These are phyloP conservation scores for Microcebus lehilahytsara DNA, from an alignment of 2,113 vertebrate species.

Conservation along the genomic window DNA sequence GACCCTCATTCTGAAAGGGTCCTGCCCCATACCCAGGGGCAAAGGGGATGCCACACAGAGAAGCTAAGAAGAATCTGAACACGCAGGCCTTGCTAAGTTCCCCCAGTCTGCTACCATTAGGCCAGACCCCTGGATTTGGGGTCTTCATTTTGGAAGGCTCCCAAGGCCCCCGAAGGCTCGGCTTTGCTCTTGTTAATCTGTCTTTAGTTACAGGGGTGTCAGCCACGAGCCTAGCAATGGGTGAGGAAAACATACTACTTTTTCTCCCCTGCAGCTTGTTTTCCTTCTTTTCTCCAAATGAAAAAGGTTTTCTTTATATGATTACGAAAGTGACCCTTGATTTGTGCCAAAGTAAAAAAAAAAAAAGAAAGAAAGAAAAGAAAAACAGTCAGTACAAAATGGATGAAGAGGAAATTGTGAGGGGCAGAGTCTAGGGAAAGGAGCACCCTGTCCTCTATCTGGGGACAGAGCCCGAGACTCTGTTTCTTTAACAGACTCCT, in stretches of 20 bases:
- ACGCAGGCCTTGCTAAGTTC: not conserved
- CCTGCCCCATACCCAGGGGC: not conserved
- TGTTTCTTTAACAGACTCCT: not conserved
- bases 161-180: not conserved
- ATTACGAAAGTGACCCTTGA: not conserved
- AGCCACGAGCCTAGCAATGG: not conserved
- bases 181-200: not conserved
- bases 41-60: not conserved
- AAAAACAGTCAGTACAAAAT: not conserved
- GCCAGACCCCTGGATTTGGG: not conserved
- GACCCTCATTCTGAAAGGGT: not conserved
- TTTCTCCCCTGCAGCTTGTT: not conserved
- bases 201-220: not conserved
- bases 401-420: not conserved
- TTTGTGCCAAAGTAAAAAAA: not conserved
- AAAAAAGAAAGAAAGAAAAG: not conserved
- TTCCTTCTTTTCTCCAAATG: not conserved
- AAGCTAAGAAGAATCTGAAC: not conserved
- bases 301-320: not conserved
- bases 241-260: not conserved
- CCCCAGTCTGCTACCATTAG: not conserved
- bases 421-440: not conserved
- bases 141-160: not conserved
- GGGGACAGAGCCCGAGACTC: not conserved
- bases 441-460: not conserved